Evolutionary conservation across 2,113 vertebrate species (phyloP), one percentile per base, ranked within the genome.

Genomic region (Nothocercus julius): DNA sequence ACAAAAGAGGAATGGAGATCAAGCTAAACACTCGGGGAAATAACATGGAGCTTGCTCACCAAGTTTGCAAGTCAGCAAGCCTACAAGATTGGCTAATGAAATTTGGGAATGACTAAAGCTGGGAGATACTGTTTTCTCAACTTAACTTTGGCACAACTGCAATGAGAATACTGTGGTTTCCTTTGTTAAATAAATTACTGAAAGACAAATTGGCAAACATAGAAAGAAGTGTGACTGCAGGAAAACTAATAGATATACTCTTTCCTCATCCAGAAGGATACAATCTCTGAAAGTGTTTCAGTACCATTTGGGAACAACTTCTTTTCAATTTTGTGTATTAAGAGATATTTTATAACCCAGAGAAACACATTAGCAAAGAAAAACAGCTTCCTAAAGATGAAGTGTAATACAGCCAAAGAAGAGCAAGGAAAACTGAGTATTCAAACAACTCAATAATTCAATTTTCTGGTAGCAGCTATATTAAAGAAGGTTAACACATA

Each of bases 151-250:
- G 88, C 93, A 90, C 49, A 79, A 89, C 62, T 88, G 84, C 74
- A 96, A 1, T 64, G 64, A 81, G 73, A 90, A 87, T 85, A 74
- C 76, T 79, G 77, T 38, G 38, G 15, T 53, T 89, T 85, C 62
- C 87, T 89, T 88, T 82, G 53, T 64, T 74, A 90, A 76, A 30
- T 72, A 49, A 88, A 94, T 87, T 90, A 96, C 73, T 85, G 87
- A 69, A 93, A 95, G 73, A 90, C 73, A 91, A 95, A 96, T 53
- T 95, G 83, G 80, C 92, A 86, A 59, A 85, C 73, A 42, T 54
- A 36, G 34, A 87, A 69, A 95, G 82, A 58, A 93, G 61, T 68
- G 30, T 42, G 58, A 88, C 58, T 63, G 62, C 85, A n/a, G 45
- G 34, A 83, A 68, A 95, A 72, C 75, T 83, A 91, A 68, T 53